Base-by-base conservation (phyloP, 1,140 invertebrate species). In the Caenorhabditis inopinata region DNA sequence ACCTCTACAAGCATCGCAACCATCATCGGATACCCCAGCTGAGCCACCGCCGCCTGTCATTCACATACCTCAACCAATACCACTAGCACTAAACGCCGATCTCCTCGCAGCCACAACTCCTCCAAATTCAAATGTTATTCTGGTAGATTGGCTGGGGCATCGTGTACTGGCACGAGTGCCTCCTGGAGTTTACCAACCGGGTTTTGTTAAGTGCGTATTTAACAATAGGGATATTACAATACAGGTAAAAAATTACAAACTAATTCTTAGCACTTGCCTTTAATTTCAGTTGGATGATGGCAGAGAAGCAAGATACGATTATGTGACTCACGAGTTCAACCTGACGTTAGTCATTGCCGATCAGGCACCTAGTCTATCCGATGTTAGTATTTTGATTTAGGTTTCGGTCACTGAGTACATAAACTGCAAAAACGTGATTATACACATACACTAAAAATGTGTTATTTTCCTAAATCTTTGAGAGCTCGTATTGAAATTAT, bases 281-380 rank as follows among this genome's bases (percentile, higher is more conserved):
- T 1, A 35, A 35, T 76, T 68, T 38, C 45, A 78, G 81, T 79
- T 83, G 29, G 82, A 83, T 75, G 81, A 83, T 51, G 80, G 81
- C 35, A 62, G 46, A 23, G 82, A 81, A 38, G 47, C 35, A 18
- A 46, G 29, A 46, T 23, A 38, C 35, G 23, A 46, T 7, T 25
- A 76, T 74, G 79, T 75, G n/a, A 62, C 42, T 6, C 25, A 75
- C 32, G 58, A 73, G 48, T 46, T 38, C 4, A 62, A 47, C 18
- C 16, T 25, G n/a, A 53, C 80, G 16, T 2, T 49, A 18, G 62
- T 83, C 14, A 74, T 83, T 42, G 80, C 81, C 23, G 82, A 83
- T 53, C 82, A 83, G 76, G 82, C 82, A 18, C 82, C 82, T 38
- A 83, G 27, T 35, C 21, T 42, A 21, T 18, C 29, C 21, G 74